phyloP scores from a whole-genome alignment of 2,888 invertebrate species.

The Hirudinaria manillensis region DNA sequence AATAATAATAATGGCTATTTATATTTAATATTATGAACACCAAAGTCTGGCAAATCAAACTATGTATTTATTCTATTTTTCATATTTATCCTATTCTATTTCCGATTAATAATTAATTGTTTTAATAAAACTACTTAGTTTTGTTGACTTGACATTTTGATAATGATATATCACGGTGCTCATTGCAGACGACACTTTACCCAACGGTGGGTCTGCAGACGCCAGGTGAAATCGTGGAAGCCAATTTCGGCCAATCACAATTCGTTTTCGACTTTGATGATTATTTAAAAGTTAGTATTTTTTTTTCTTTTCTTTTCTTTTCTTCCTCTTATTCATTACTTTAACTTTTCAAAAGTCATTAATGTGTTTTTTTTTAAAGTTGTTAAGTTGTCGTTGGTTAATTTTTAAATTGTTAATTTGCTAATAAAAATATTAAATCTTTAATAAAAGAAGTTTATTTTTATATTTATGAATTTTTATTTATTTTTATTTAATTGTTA shows the following conservation, averaged over 20 bases:
- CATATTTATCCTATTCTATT: no score
- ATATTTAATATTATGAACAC: not conserved
- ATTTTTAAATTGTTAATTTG: no score
- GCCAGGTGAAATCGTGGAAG: slow-evolving; percentile 93
- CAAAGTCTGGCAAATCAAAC: not conserved
- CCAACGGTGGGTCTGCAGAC: slow-evolving; percentile 98
- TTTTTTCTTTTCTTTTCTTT: not conserved
- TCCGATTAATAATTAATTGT: no score
- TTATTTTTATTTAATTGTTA: no score
- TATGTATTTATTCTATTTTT: no score
- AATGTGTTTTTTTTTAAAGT: not conserved
- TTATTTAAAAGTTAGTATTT: slow-evolving; percentile 69
- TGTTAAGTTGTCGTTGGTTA: not conserved
- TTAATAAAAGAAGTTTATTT: no score
- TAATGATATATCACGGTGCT: no score
- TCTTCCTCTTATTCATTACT: no score
- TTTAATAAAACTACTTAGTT: no score
- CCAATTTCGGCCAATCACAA: slow-evolving; percentile 94
- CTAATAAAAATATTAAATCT: no score
- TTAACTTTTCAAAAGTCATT: not conserved
- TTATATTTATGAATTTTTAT: no score
- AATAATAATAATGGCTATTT: not conserved
- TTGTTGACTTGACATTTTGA: no score
- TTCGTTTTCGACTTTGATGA: slow-evolving; percentile 96
- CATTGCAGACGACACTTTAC: slow-evolving; percentile 77